phyloP scores from a whole-genome alignment of 23 tunicate species.

The Styela plicata region DNA sequence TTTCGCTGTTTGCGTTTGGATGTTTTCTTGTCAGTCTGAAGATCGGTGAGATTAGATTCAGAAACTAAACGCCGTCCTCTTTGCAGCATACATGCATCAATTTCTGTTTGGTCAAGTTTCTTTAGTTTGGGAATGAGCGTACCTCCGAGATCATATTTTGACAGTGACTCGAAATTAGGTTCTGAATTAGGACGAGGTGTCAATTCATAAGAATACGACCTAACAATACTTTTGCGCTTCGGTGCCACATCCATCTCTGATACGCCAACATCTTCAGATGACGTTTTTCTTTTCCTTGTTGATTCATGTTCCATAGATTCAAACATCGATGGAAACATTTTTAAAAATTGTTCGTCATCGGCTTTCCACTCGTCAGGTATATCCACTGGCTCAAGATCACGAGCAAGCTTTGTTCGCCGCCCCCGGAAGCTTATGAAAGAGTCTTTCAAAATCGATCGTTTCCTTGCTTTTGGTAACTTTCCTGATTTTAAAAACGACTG shows the following conservation, averaged over 20 bases:
- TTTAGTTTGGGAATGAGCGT: neutral
- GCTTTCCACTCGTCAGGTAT: slow-evolving; percentile 3
- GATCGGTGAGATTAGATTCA: neutral
- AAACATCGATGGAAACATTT: slow-evolving; percentile 12
- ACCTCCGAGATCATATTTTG: neutral
- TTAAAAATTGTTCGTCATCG: neutral
- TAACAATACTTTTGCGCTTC: neutral
- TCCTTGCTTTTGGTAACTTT: neutral
- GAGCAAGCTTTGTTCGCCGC: neutral
- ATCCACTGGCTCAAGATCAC: neutral
- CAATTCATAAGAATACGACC: neutral
- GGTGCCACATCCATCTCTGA: neutral
- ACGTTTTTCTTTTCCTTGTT: neutral
- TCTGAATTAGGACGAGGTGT: neutral
- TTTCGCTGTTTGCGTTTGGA: neutral
- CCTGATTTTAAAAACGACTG: too few relatives aligned
- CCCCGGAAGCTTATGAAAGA: neutral
- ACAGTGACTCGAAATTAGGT: neutral
- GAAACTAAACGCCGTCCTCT: neutral
- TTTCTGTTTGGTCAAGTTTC: neutral
- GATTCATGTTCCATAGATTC: neutral
- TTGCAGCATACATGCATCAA: neutral
- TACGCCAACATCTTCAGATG: neutral
- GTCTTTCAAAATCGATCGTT: neutral
- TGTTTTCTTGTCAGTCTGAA: neutral